Evolutionary conservation across 2,797 vertebrate genomes (phyloP).

Genomic region (Acipenser transmontanus): DNA sequence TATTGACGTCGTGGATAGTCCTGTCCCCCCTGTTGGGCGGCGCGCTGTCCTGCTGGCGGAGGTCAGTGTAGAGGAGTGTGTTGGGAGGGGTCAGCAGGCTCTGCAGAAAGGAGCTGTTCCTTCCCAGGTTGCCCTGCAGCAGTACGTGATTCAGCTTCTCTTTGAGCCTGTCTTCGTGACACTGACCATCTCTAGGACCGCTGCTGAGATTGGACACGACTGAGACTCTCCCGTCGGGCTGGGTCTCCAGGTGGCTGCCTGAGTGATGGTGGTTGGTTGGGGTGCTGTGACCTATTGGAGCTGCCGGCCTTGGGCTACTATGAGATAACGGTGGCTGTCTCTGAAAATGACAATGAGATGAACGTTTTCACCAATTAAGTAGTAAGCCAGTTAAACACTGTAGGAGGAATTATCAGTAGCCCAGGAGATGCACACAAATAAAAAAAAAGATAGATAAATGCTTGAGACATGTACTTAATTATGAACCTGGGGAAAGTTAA

Average conservation of each 20-base stretch:
- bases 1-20: constrained; percentile 50
- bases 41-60: constrained; percentile 11
- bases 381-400: too few relatives aligned
- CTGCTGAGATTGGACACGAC: constrained; percentile 16
- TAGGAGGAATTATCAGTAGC: too few relatives aligned
- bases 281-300: constrained; percentile 9
- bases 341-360: constrained; percentile 31
- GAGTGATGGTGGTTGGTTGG: constrained; percentile 19
- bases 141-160: constrained; percentile 47
- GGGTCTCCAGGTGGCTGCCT: constrained; percentile 30
- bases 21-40: constrained; percentile 43
- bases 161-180: constrained; percentile 31
- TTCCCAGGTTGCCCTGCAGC: constrained; percentile 47
- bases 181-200: constrained; percentile 30
- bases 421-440: too few relatives aligned
- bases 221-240: constrained; percentile 20
- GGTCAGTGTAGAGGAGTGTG: constrained; percentile 73
- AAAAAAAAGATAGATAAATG: too few relatives aligned
- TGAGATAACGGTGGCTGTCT: constrained; percentile 50
- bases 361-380: too few relatives aligned
- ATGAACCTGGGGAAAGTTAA: too few relatives aligned
- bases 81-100: constrained; percentile 79
- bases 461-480: too few relatives aligned
- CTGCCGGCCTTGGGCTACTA: constrained; percentile 44
- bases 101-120: constrained; percentile 49